Conservation (phyloP, 2,797 vertebrate genomes). For the Lepus townsendii region DNA sequence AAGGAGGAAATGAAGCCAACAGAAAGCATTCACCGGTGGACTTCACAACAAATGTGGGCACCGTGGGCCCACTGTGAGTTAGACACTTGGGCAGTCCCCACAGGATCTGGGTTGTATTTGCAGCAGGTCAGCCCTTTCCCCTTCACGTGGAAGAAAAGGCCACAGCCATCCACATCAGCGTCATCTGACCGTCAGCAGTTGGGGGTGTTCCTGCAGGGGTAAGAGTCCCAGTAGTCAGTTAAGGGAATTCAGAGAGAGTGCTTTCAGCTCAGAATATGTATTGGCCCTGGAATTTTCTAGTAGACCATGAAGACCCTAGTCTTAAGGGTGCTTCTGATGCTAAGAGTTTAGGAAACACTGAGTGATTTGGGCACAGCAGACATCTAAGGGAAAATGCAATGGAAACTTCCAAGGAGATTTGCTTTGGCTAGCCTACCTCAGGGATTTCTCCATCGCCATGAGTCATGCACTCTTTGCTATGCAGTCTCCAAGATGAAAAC, state of each 20-base stretch:
- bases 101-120: background rate
- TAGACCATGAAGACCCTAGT: background rate
- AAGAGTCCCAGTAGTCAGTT: background rate
- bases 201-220: background rate
- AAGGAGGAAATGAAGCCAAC: background rate
- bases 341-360: conserved; percentile 32
- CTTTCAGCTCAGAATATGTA: background rate
- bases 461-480: background rate
- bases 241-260: background rate
- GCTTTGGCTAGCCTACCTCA: conserved; percentile 26
- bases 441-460: background rate
- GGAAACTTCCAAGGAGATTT: conserved; percentile 16
- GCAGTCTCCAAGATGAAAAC: conserved; percentile 34
- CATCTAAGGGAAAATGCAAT: conserved; percentile 37
- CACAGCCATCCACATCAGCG: background rate
- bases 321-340: conserved; percentile 15
- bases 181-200: background rate
- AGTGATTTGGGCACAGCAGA: conserved; percentile 18
- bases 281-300: conserved; percentile 51
- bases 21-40: background rate
- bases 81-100: background rate
- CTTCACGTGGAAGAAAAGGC: conserved; percentile 8
- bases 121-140: background rate
- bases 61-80: background rate
- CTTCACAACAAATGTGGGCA: background rate